Conservation (phyloP, 2,113 vertebrate species). For the Calidris pugnax region DNA sequence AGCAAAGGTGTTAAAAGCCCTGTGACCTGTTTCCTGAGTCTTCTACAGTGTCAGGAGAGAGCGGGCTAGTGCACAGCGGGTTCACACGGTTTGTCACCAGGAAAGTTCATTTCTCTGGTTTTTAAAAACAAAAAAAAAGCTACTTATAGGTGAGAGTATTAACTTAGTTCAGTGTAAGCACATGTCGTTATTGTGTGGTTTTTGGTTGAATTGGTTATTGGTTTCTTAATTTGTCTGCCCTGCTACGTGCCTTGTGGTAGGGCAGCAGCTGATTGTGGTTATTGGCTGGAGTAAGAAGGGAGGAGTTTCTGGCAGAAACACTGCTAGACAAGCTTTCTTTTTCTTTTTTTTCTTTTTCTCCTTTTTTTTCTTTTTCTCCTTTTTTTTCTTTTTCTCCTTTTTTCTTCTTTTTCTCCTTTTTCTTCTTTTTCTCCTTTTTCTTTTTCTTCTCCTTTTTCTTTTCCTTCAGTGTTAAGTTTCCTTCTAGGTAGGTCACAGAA, state of each 20-base stretch:
- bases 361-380: too few relatives aligned
- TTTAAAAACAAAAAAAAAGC: neutral
- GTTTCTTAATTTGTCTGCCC: neutral
- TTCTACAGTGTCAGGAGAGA: neutral
- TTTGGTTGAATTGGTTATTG: neutral
- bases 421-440: too few relatives aligned
- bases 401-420: too few relatives aligned
- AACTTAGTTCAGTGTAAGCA: neutral
- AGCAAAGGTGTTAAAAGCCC: neutral
- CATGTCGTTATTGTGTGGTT: neutral
- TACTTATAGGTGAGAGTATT: neutral
- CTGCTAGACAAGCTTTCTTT: neutral
- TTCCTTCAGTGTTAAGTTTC: neutral
- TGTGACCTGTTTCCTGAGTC: neutral
- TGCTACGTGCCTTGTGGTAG: neutral
- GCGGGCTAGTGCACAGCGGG: fast-evolving
- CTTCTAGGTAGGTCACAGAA: neutral
- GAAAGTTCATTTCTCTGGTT: neutral
- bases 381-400: too few relatives aligned
- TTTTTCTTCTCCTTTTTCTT: too few relatives aligned
- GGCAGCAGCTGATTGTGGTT: neutral
- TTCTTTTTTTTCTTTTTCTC: too few relatives aligned
- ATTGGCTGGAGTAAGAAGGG: neutral
- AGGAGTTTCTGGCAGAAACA: neutral
- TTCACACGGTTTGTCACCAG: neutral